Percentiles rank a stretch among this genome's conserved stretches.
Evolutionary conservation across 2,888 invertebrate species (phyloP).

Genomic region (Ommatoiulus sabulosus): DNA sequence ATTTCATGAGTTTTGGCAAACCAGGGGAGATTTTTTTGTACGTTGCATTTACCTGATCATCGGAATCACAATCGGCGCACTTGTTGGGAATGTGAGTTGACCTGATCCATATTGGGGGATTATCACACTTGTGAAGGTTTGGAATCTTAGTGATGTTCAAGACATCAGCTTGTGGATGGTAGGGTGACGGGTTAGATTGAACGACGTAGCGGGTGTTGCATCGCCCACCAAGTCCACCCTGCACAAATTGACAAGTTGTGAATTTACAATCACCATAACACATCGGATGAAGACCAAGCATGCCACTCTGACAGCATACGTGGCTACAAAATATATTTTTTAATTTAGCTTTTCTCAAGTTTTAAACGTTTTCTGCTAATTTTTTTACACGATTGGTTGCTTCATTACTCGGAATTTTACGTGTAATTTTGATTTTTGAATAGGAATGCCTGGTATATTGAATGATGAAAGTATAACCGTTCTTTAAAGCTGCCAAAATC

Average conservation of each 20-base stretch:
- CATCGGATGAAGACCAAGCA: too few species aligned
- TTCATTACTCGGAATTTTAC: too few species aligned
- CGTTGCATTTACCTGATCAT: conserved; percentile 7
- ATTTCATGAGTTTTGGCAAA: not conserved
- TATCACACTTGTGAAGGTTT: conserved; percentile 42
- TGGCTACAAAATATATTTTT: too few species aligned
- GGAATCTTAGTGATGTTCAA: conserved; percentile 48
- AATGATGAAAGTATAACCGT: too few species aligned
- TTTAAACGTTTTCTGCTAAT: too few species aligned
- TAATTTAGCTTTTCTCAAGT: too few species aligned
- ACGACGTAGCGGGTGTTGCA: conserved; percentile 21
- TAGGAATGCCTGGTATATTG: too few species aligned
- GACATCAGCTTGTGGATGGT: not conserved
- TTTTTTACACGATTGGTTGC: too few species aligned
- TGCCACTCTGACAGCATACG: too few species aligned
- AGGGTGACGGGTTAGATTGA: not conserved
- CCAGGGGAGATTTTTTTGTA: not conserved
- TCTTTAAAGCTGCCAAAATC: not conserved
- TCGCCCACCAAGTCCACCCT: conserved; percentile 49
- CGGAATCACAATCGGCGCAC: conserved; percentile 50
- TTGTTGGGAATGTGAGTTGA: conserved; percentile 52
- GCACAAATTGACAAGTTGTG: not conserved
- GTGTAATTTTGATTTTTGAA: too few species aligned
- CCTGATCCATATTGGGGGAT: conserved; percentile 45
- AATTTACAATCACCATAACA: not conserved